Evolutionary conservation across 2,797 vertebrate genomes (phyloP).

Genomic region (Calcarius lapponicus): DNA sequence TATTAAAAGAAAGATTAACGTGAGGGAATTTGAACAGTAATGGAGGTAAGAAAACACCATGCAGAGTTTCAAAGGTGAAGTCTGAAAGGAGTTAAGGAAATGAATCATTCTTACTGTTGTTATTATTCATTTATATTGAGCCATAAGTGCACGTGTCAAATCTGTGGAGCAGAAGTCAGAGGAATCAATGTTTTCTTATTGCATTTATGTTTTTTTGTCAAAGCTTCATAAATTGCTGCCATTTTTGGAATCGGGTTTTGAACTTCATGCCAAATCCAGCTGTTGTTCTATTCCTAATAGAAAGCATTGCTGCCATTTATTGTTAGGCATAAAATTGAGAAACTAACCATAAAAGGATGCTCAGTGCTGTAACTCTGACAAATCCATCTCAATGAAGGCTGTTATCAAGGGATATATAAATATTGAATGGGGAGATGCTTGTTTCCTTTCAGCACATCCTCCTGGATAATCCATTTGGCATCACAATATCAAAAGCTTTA

Average conservation of each 20-base stretch:
- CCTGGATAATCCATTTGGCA: slow-evolving; percentile 40
- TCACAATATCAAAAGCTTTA: slow-evolving; percentile 34
- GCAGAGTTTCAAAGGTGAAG: slow-evolving; percentile 7
- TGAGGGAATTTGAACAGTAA: slow-evolving; percentile 6
- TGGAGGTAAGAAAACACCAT: not conserved
- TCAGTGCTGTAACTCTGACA: slow-evolving; percentile 52
- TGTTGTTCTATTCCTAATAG: slow-evolving; percentile 42
- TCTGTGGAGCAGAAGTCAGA: not conserved
- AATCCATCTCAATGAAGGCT: slow-evolving; percentile 50
- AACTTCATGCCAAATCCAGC: slow-evolving; percentile 51
- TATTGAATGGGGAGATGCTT: slow-evolving; percentile 38
- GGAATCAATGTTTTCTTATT: slow-evolving; percentile 65
- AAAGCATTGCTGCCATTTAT: slow-evolving; percentile 24
- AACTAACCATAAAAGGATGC: slow-evolving; percentile 55
- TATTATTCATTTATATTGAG: slow-evolving; percentile 52
- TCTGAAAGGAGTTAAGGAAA: slow-evolving; percentile 1
- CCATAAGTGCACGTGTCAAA: slow-evolving; percentile 45
- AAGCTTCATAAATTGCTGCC: slow-evolving; percentile 47
- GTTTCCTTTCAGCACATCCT: slow-evolving; percentile 50
- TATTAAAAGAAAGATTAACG: slow-evolving; percentile 26
- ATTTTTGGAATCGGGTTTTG: slow-evolving; percentile 48
- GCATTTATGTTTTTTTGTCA: slow-evolving; percentile 52
- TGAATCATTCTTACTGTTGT: slow-evolving; percentile 40
- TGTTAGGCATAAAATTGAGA: slow-evolving; percentile 63
- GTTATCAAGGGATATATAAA: slow-evolving; percentile 57